Conservation (phyloP, 2,888 invertebrate species). For the Pelosia muscerda region DNA sequence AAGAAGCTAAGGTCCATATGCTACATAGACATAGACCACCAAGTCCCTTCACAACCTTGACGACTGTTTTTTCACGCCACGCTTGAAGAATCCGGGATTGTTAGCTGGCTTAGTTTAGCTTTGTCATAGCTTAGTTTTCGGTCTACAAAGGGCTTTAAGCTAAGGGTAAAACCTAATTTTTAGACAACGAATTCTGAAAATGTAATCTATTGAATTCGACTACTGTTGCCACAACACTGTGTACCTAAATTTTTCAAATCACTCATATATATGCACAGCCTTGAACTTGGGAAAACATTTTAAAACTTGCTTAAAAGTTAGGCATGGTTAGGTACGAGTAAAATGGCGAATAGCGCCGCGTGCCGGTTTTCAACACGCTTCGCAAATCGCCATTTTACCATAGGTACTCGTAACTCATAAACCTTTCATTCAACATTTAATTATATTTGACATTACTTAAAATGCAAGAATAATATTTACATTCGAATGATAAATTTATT, state of each 20-base stretch:
- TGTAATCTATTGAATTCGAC: conserved; percentile 5
- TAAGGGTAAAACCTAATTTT: conserved; percentile 10
- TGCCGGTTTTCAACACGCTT: conserved; percentile 1
- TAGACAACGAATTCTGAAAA: background rate
- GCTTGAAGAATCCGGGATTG: too few species aligned
- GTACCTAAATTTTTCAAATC: conserved; percentile 18
- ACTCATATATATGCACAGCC: conserved; percentile 20
- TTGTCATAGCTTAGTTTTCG: background rate
- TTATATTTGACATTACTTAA: background rate
- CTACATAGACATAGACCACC: too few species aligned
- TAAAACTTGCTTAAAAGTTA: conserved; percentile 22
- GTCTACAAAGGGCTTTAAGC: background rate
- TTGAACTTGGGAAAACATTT: conserved; percentile 29
- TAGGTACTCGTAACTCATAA: conserved; percentile 4
- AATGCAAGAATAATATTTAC: conserved; percentile 3
- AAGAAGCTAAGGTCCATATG: too few species aligned
- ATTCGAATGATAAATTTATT: background rate
- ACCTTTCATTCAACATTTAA: background rate
- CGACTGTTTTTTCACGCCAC: too few species aligned
- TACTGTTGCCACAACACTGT: conserved; percentile 8
- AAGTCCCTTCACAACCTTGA: too few species aligned
- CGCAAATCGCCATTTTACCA: background rate
- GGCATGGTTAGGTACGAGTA: too few species aligned
- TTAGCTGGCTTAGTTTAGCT: background rate
- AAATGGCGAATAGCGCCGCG: too few species aligned